These are phyloP conservation scores for Drosophila tani DNA, from an alignment of 1,140 invertebrate species.

Conservation along the genomic window DNA sequence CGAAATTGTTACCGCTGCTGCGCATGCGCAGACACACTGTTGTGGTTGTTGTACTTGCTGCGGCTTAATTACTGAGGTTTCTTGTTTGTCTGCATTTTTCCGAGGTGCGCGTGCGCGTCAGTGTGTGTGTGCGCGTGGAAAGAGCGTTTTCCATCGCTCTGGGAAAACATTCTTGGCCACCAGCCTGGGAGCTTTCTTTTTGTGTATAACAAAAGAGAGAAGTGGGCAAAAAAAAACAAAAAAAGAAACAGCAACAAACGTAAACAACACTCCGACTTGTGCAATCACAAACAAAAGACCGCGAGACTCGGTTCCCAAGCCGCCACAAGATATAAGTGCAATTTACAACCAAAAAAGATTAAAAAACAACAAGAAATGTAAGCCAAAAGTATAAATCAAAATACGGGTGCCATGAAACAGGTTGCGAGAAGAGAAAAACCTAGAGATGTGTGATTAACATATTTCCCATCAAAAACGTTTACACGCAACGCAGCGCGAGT, in stretches of 20 bases:
- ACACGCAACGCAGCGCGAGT: slow-evolving; percentile 50
- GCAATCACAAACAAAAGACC: slow-evolving; percentile 63
- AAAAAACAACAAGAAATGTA: slow-evolving; percentile 39
- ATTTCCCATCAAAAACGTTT: slow-evolving; percentile 81
- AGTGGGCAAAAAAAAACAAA: slow-evolving; percentile 57
- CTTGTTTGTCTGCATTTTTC: slow-evolving; percentile 81
- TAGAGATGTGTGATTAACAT: slow-evolving; percentile 76
- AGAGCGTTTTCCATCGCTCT: slow-evolving; percentile 56
- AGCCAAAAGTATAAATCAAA: slow-evolving; percentile 80
- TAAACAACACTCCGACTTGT: slow-evolving; percentile 62
- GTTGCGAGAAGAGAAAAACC: slow-evolving; percentile 64
- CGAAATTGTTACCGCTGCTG: slow-evolving; percentile 54
- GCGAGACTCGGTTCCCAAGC: slow-evolving; percentile 35
- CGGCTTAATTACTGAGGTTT: slow-evolving; percentile 78
- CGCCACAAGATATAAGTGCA: slow-evolving; percentile 56
- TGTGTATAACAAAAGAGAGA: slow-evolving; percentile 59
- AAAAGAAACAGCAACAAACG: slow-evolving; percentile 46
- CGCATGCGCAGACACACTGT: slow-evolving; percentile 57
- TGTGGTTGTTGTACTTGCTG: slow-evolving; percentile 46
- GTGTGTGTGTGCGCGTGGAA: slow-evolving; percentile 21
- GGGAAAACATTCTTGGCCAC: slow-evolving; percentile 73
- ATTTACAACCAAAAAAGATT: slow-evolving; percentile 50
- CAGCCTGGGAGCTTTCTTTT: slow-evolving; percentile 70
- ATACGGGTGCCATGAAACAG: slow-evolving; percentile 63
- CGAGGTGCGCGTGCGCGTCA: slow-evolving; percentile 11